Evolutionary conservation across 2,888 invertebrate genomes (phyloP).

Genomic region (Leistus spinibarbis): DNA sequence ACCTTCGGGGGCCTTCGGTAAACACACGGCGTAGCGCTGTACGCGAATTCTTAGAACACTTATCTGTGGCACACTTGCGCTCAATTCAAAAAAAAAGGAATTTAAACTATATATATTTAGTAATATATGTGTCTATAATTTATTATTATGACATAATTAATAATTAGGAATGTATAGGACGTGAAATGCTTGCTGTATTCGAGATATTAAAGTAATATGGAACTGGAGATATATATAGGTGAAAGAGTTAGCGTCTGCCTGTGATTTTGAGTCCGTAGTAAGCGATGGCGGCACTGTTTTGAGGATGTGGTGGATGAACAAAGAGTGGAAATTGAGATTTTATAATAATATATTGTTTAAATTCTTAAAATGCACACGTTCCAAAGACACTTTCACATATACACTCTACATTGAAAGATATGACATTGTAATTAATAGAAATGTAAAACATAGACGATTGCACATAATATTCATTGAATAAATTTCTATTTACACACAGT

Average conservation of each 20-base stretch:
- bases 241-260: not conserved
- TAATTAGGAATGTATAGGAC: no score
- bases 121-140: no score
- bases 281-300: not conserved
- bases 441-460: constrained; percentile 17
- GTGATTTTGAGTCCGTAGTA: not conserved
- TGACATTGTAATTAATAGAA: constrained; percentile 27
- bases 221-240: not conserved
- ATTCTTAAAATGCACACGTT: constrained; percentile 33
- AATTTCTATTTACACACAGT: constrained; percentile 26
- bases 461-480: constrained; percentile 21
- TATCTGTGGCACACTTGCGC: no score
- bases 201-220: no score
- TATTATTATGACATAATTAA: no score
- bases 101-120: no score
- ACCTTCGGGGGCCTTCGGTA: no score
- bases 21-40: no score
- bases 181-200: no score
- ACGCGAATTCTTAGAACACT: no score
- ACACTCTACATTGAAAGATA: constrained; percentile 32
- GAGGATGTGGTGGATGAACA: not conserved
- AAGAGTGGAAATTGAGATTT: constrained; percentile 1
- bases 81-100: no score
- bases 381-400: constrained; percentile 36
- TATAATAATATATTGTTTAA: constrained; percentile 29